Percentiles rank a stretch among this genome's conserved stretches.
Evolutionary conservation across 2,888 invertebrate genomes (phyloP).

Genomic region (Tribolium freemani): DNA sequence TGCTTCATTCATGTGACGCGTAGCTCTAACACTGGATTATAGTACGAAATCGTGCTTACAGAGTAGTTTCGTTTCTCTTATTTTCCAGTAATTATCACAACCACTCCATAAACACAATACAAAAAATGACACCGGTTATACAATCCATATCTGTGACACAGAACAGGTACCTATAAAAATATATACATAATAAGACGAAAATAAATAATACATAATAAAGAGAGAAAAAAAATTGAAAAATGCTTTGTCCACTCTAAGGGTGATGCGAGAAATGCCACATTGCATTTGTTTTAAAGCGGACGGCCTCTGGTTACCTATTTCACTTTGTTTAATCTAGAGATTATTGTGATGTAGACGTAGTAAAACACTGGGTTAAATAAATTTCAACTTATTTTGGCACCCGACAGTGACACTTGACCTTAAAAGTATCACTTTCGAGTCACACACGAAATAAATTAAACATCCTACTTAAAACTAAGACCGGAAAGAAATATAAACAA

Average conservation of each 20-base stretch:
- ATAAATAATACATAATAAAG: slow-evolving; percentile 45
- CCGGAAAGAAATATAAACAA: slow-evolving; percentile 59
- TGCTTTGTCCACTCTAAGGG: slow-evolving; percentile 42
- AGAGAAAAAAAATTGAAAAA: slow-evolving; percentile 39
- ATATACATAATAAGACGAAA: slow-evolving; percentile 55
- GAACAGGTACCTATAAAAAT: slow-evolving; percentile 68
- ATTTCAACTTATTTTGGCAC: slow-evolving; percentile 19
- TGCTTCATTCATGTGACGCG: slow-evolving; percentile 60
- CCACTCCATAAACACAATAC: slow-evolving; percentile 47
- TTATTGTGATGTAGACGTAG: slow-evolving; percentile 49
- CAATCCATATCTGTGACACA: slow-evolving; percentile 64
- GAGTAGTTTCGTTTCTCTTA: slow-evolving; percentile 22
- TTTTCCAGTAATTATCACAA: slow-evolving; percentile 16
- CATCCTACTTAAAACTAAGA: slow-evolving; percentile 54
- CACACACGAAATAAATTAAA: slow-evolving; percentile 48
- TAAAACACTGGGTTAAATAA: slow-evolving; percentile 22
- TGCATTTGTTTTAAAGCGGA: slow-evolving; percentile 44
- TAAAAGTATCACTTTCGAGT: slow-evolving; percentile 12
- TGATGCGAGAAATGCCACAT: slow-evolving; percentile 37
- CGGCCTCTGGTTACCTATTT: slow-evolving; percentile 49
- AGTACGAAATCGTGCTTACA: slow-evolving; percentile 45
- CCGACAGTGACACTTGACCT: slow-evolving; percentile 7
- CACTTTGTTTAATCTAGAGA: slow-evolving; percentile 41
- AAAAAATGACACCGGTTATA: slow-evolving; percentile 62
- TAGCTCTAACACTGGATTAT: slow-evolving; percentile 65